Evolutionary conservation across 2,888 invertebrate genomes (phyloP), one percentile per base, ranked within the genome.

Genomic region (Drosophila mayaguana): DNA sequence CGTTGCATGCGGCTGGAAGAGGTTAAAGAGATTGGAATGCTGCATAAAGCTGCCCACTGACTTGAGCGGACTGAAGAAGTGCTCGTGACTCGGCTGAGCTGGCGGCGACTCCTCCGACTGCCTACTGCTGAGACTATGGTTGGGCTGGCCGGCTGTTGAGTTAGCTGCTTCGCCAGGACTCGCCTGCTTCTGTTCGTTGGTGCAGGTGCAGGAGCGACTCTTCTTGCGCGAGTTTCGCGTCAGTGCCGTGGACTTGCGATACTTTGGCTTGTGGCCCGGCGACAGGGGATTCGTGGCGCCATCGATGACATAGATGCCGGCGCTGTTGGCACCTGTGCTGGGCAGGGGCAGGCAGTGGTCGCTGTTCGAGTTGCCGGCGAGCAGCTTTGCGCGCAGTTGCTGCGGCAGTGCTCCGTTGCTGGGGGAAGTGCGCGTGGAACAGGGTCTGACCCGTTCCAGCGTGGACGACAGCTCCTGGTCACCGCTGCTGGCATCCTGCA

Each of bases 11-110:
- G 87, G 86, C 75, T 92, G 90, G 75, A 92, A 91, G 75, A 92
- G 83, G 72, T 93, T 92, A 75, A 93, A 91, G 62, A 93, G 89
- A 83, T 92, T 92, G 81, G 92, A 92, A 91, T 92, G 92, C 75
- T 92, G 92, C 70, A 94, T 91, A 51, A 93, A 92, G 69, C 92
- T 93, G 64, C 93, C 93, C 73, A 94, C 92, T n/a, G 92, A 91
- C 78, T 92, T 93, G 11, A 94, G 81, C 2, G 94, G 93, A 78
- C 93, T 93, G 42, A 93, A 90, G 78, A 93, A 90, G 76, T 91
- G 92, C 40, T 92, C 91, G 3, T 92, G 91, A 72, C 89, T 92
- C 40, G 65, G 79, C 22, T 64, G 78, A 59, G 46, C 28, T 20
- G 51, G 64, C 60, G 60, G 76, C 77, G 72, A 72, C 55, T 57